phyloP scores from a whole-genome alignment of 2,113 vertebrate genomes.

The Erythrolamprus reginae region DNA sequence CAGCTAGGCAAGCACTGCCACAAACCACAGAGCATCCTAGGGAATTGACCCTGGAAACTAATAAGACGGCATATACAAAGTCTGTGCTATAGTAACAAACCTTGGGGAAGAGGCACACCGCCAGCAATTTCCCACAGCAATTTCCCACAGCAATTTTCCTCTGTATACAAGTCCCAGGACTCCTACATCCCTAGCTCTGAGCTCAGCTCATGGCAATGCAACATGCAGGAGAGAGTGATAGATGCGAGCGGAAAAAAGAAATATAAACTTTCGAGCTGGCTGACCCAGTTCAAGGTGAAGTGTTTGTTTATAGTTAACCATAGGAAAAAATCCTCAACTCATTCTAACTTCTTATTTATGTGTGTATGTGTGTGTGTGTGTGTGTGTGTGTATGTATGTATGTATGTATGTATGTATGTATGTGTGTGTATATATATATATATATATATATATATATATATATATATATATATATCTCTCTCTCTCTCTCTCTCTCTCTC shows the following conservation, averaged over 20 bases:
- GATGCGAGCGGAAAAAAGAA: neutral
- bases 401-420: no score
- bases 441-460: no score
- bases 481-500: no score
- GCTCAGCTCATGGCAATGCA: neutral
- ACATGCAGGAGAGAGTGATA: neutral
- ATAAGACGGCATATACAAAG: neutral
- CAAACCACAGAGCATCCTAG: neutral
- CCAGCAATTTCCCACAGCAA: neutral
- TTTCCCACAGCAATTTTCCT: constrained; percentile 20
- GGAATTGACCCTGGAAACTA: neutral
- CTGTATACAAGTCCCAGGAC: neutral
- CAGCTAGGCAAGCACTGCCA: neutral
- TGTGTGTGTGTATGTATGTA: no score
- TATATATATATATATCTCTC: no score
- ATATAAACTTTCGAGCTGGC: neutral
- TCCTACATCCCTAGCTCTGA: neutral
- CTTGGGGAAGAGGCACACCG: neutral
- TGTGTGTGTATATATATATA: no score
- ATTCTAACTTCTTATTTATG: neutral
- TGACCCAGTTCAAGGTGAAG: neutral
- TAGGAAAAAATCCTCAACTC: neutral
- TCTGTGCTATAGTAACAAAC: constrained; percentile 11
- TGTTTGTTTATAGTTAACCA: neutral
- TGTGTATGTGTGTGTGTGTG: no score